Evolutionary conservation across 2,888 invertebrate genomes (phyloP).

Genomic region (Tipula helvola): DNA sequence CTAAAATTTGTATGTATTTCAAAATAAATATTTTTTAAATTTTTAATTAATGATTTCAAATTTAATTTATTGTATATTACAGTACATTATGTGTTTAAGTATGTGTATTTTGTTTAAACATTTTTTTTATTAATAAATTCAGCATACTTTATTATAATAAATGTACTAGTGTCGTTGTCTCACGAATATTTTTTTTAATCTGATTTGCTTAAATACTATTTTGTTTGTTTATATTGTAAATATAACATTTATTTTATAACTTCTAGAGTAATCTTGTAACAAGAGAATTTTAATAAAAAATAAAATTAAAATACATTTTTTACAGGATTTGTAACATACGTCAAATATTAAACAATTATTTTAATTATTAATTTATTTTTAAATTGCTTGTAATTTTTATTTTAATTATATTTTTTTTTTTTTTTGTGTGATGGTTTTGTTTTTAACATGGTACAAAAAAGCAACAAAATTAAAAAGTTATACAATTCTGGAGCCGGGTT

Average conservation of each 20-base stretch:
- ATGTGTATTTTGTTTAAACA: neutral
- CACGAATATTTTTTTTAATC: constrained; percentile 16
- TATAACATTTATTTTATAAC: constrained; percentile 19
- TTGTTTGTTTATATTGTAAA: constrained; percentile 18
- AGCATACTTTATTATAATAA: constrained; percentile 12
- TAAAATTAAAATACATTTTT: constrained; percentile 14
- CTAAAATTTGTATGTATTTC: neutral
- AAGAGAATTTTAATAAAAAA: constrained; percentile 18
- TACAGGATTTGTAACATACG: constrained; percentile 14
- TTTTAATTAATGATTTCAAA: neutral
- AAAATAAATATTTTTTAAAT: neutral
- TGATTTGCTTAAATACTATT: constrained; percentile 17
- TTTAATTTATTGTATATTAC: constrained; percentile 6
- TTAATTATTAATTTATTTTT: constrained; percentile 13
- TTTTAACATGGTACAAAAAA: neutral
- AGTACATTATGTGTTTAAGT: neutral
- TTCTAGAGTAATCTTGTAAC: constrained; percentile 16
- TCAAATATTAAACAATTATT: constrained; percentile 15
- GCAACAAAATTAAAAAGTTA: neutral
- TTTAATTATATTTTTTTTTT: neutral
- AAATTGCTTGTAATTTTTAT: neutral
- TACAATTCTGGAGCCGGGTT: neutral
- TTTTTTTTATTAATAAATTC: neutral
- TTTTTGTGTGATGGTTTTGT: constrained; percentile 1
- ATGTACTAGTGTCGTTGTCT: constrained; percentile 20